Percentiles rank a stretch among this genome's conserved stretches.
phyloP scores from a whole-genome alignment of 2,113 vertebrate species.

The Elephas maximus region DNA sequence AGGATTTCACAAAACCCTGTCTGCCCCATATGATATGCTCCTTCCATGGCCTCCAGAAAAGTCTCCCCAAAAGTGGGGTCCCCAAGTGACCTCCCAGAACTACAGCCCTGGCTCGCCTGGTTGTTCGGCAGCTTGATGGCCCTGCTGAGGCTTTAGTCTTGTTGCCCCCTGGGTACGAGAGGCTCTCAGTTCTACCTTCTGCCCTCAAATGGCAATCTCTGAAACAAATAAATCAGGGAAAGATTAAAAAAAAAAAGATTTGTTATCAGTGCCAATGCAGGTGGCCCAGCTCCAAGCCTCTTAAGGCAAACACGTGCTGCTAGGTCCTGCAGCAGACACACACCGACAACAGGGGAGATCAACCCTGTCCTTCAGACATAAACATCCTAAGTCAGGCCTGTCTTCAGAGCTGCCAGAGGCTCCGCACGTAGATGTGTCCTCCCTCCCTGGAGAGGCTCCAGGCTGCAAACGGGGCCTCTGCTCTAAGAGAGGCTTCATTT shows the following conservation, averaged over 20 bases:
- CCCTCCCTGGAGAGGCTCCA: conserved; percentile 5
- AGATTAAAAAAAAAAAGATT: neutral
- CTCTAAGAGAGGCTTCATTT: conserved; percentile 15
- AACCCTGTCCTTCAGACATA: conserved; percentile 9
- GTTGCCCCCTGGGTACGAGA: neutral
- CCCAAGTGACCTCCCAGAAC: neutral
- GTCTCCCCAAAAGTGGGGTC: neutral
- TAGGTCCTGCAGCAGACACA: neutral
- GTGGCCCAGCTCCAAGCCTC: neutral
- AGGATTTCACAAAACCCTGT: neutral
- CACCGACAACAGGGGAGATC: neutral
- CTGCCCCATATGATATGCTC: neutral
- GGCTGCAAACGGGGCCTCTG: neutral
- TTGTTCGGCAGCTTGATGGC: neutral
- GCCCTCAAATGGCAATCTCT: neutral
- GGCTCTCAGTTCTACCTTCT: neutral
- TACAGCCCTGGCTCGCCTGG: neutral
- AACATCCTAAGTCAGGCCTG: neutral
- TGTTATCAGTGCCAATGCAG: neutral
- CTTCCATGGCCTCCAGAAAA: neutral
- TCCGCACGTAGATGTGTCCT: neutral
- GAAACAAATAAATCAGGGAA: neutral
- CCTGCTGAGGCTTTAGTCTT: neutral
- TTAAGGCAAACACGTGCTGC: neutral
- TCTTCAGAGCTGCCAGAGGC: conserved; percentile 20